Conservation (phyloP, 2,797 vertebrate species). For the Catostomus latipinnis region DNA sequence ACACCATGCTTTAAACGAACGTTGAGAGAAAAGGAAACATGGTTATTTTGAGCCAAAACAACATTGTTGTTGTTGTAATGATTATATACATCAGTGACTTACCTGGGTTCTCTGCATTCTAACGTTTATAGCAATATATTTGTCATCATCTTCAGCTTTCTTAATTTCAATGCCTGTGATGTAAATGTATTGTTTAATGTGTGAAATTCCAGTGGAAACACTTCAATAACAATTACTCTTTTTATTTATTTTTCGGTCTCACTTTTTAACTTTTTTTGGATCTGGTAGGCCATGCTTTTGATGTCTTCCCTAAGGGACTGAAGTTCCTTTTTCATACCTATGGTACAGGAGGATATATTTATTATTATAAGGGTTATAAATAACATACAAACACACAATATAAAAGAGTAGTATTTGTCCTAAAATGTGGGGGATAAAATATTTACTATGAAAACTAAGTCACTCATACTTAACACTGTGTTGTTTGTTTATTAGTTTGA, state of each 20-base stretch:
- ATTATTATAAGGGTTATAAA: not conserved
- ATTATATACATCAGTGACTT: not conserved
- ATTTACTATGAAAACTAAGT: too few relatives aligned
- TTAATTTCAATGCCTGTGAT: conserved; percentile 80
- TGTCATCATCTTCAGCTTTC: conserved; percentile 83
- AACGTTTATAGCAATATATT: conserved; percentile 78
- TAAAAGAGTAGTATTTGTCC: too few relatives aligned
- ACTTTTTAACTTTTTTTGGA: conserved; percentile 86
- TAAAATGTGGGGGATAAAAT: too few relatives aligned
- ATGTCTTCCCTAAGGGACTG: conserved; percentile 88
- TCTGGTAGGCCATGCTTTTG: conserved; percentile 81
- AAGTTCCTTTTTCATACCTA: conserved; percentile 88
- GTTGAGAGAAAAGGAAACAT: not conserved
- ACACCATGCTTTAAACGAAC: conserved; percentile 78
- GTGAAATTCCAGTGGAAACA: conserved; percentile 1
- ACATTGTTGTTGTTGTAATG: not conserved
- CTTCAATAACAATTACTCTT: not conserved
- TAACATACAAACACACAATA: not conserved
- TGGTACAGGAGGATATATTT: not conserved
- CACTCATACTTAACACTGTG: too few relatives aligned
- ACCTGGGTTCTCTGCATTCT: conserved; percentile 92
- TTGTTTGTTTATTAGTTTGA: too few relatives aligned
- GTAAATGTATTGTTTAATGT: not conserved
- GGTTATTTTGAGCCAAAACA: conserved; percentile 3
- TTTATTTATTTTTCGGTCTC: conserved; percentile 62